phyloP scores from a whole-genome alignment of 2,113 vertebrate species.

The Vidua macroura region DNA sequence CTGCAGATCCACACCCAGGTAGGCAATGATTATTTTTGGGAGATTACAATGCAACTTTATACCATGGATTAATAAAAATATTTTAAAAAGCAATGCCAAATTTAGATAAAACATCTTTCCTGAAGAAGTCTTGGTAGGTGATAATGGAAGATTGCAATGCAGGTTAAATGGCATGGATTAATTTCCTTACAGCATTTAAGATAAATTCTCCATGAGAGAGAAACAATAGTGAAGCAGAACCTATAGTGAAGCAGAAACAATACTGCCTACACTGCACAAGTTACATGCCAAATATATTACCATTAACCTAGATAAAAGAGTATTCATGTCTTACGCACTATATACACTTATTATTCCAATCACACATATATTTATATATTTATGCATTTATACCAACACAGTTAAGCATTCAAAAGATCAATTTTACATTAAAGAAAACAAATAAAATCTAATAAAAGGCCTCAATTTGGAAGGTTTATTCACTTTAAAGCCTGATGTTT shows the following conservation, averaged over 20 bases:
- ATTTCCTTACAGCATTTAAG: neutral
- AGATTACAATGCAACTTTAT: neutral
- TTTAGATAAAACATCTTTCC: neutral
- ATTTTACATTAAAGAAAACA: neutral
- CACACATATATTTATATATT: neutral
- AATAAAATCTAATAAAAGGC: neutral
- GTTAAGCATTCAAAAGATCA: neutral
- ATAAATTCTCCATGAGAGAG: neutral
- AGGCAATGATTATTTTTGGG: neutral
- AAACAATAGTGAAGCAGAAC: neutral
- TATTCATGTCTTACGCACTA: neutral
- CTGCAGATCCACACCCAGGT: neutral
- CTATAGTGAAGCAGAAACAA: neutral
- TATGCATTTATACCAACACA: fast-evolving
- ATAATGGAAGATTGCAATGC: neutral
- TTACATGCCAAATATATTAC: neutral
- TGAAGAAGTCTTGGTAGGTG: neutral
- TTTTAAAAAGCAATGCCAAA: neutral
- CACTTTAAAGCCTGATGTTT: neutral
- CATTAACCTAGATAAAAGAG: neutral
- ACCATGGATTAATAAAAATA: neutral
- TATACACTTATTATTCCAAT: neutral
- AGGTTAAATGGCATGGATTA: neutral
- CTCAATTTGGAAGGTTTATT: neutral
- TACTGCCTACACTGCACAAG: neutral